Evolutionary conservation across 1,140 invertebrate genomes (phyloP).

Genomic region (Hormaphis cornu): DNA sequence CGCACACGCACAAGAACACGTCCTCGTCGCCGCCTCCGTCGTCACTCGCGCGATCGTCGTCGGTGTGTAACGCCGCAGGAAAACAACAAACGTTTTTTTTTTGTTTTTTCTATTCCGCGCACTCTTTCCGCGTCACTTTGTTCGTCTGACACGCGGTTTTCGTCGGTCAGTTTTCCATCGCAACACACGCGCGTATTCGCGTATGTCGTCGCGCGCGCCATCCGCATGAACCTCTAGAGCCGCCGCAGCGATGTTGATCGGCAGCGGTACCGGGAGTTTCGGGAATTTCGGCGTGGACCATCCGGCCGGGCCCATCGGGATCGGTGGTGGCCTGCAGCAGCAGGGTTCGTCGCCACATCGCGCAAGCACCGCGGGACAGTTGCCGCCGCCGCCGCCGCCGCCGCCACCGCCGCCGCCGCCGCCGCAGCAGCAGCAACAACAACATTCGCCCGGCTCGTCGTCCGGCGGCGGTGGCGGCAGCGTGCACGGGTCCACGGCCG

Average conservation of each 20-base stretch:
- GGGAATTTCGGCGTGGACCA: slow-evolving; percentile 9
- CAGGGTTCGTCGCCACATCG: slow-evolving; percentile 35
- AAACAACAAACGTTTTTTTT: background rate
- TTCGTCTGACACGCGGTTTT: too few species aligned
- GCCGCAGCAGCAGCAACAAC: too few species aligned
- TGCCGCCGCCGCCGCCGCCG: slow-evolving; percentile 35
- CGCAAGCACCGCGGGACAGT: slow-evolving; percentile 38
- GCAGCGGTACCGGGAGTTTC: slow-evolving; percentile 17
- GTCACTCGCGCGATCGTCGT: too few species aligned
- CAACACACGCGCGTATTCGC: too few species aligned
- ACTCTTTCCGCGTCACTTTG: background rate
- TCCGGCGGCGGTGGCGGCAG: slow-evolving; percentile 34
- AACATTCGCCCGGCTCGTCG: slow-evolving; percentile 34
- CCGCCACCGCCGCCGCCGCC: slow-evolving; percentile 35
- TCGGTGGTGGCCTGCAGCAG: slow-evolving; percentile 32
- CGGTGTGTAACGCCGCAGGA: too few species aligned
- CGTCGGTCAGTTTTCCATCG: too few species aligned
- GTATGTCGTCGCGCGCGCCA: background rate
- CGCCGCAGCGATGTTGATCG: slow-evolving; percentile 14
- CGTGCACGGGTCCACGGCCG: slow-evolving; percentile 38
- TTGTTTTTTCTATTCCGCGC: background rate
- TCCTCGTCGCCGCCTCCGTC: too few species aligned
- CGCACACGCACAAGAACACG: too few species aligned
- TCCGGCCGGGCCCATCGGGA: slow-evolving; percentile 32
- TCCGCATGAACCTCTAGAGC: background rate